Evolutionary conservation across 2,888 invertebrate species (phyloP), one percentile per base, ranked within the genome.

Genomic region (Augochlorella aurata): DNA sequence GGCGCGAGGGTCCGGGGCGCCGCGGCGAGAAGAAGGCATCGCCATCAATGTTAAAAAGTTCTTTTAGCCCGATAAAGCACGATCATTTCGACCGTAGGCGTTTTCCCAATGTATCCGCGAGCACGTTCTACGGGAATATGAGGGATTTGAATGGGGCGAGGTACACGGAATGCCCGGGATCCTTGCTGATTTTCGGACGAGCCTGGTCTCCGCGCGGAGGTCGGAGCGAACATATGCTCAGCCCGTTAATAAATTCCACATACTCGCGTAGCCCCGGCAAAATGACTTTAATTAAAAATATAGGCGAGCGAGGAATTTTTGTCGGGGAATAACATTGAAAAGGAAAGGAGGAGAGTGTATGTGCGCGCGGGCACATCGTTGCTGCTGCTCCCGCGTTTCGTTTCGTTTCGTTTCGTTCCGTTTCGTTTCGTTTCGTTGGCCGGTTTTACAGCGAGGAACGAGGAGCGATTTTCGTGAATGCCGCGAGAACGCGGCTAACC

Each of bases 201-300:
- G 49, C 79, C 24, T 58, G 70, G 38, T 38, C 38, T 74, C 71
- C 79, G 74, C 52, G 38, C 47, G 38, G 45, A 67, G 45, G 29
- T 16, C 76, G 68, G 50, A 63, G 21, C 67, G 81, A 54, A 24
- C 72, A 49, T 78, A 50, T 71, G 58, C 74, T 68, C 45, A n/a
- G 47, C 58, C 76, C 77, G 73, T 81, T 86, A 79, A 86, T 84
- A 86, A 86, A 82, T 84, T 82, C 76, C 81, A 18, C 81, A 67
- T 78, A 72, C 77, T 54, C 80, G 65, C 74, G 58, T 77, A 69
- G 49, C 70, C 54, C 58, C 79, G 21, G 66, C 52, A 70, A 81
- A 77, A 71, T 66, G 83, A 80, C 72, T 77, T 78, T 85, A 87
- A 87, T 87, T 87, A 85, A 85, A 87, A 87, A 84, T 82, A 73